phyloP scores from a whole-genome alignment of 2,113 vertebrate species.

The Pogona vitticeps region DNA sequence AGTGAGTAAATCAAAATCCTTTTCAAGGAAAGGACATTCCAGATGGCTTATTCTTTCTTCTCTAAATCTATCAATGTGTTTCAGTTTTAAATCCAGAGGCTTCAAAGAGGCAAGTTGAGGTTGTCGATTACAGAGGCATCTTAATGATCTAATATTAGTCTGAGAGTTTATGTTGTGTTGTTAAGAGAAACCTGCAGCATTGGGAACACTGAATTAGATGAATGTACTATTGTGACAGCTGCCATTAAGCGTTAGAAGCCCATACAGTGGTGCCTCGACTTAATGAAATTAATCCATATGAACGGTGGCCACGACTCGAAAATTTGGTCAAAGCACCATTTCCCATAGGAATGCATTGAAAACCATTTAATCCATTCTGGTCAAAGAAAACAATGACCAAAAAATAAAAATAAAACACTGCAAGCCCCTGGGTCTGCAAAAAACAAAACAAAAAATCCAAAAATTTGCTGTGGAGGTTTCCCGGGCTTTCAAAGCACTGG shows the following conservation, averaged over 20 bases:
- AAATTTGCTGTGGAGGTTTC: no score
- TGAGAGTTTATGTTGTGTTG: constrained; percentile 73
- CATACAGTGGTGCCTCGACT: no score
- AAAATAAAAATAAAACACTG: no score
- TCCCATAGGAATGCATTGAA: no score
- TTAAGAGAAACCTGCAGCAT: constrained; percentile 72
- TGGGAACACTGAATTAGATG: constrained; percentile 66
- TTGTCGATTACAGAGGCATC: constrained; percentile 27
- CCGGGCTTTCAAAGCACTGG: no score
- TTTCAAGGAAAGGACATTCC: neutral
- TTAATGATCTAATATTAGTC: constrained; percentile 72
- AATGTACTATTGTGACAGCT: constrained; percentile 67
- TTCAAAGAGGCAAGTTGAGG: constrained; percentile 43
- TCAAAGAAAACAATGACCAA: no score
- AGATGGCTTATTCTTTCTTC: accelerated
- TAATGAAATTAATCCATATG: no score
- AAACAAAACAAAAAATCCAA: no score
- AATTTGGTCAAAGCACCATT: no score
- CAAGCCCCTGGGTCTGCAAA: no score
- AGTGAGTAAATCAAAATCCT: accelerated
- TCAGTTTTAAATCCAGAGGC: constrained; percentile 56
- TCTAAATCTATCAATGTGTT: constrained; percentile 9
- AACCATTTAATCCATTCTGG: no score
- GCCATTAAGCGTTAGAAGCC: constrained; percentile 49
- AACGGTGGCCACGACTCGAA: no score